phyloP scores from a whole-genome alignment of 2,113 vertebrate species.

The Oncorhynchus nerka region DNA sequence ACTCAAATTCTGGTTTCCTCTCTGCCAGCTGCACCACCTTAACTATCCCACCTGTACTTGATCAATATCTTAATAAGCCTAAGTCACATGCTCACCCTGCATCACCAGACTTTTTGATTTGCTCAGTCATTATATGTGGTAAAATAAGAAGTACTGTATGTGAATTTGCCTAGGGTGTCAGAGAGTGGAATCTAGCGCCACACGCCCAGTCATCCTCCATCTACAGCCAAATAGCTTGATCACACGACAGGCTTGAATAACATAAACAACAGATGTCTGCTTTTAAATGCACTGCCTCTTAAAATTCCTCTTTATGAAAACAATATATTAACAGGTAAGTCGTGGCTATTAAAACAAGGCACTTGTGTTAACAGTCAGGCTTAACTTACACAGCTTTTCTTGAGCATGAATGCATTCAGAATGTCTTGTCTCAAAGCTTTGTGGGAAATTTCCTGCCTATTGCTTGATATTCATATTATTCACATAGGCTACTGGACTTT shows the following conservation, averaged over 20 bases:
- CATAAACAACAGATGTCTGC: conserved; percentile 62
- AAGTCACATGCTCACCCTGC: not conserved
- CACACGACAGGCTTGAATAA: conserved; percentile 43
- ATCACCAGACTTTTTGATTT: conserved; percentile 11
- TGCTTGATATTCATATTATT: too few relatives aligned
- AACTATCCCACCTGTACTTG: not conserved
- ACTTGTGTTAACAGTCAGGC: conserved; percentile 10
- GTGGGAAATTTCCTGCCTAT: too few relatives aligned
- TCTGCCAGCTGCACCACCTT: not conserved
- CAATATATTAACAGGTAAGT: conserved; percentile 27
- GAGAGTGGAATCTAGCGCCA: conserved; percentile 38
- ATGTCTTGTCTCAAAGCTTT: not conserved
- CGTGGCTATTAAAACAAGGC: conserved; percentile 7
- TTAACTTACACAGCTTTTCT: conserved; percentile 6
- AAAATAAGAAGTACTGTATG: conserved; percentile 30
- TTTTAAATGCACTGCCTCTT: conserved; percentile 37
- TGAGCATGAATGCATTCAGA: not conserved
- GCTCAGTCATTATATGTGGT: conserved; percentile 9
- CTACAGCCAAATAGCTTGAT: conserved; percentile 58
- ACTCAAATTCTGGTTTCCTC: not conserved
- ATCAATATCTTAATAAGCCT: not conserved
- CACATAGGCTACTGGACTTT: too few relatives aligned
- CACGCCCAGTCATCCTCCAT: conserved; percentile 50
- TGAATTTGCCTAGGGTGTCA: conserved; percentile 37
- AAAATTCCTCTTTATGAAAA: conserved; percentile 33